Evolutionary conservation across 2,113 vertebrate genomes (phyloP).

Genomic region (Amblyopsis rosae): DNA sequence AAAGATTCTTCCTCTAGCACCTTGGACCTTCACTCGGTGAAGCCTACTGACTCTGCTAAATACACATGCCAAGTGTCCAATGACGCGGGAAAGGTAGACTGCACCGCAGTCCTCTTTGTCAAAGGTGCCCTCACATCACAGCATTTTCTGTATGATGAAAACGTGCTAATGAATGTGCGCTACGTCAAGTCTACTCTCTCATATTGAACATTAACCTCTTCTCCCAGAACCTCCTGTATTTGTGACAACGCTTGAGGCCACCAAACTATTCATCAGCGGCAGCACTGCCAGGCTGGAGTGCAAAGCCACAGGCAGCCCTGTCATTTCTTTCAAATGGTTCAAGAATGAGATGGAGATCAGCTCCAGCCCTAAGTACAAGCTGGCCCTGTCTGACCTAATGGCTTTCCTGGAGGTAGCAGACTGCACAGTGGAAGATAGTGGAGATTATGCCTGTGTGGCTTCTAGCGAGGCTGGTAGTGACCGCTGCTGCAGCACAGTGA

Average conservation of each 20-base stretch:
- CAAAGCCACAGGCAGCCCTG: conserved; percentile 89
- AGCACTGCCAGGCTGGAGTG: conserved; percentile 82
- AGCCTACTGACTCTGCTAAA: conserved; percentile 85
- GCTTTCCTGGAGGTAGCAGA: conserved; percentile 79
- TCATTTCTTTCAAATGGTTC: conserved; percentile 91
- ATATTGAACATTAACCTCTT: conserved; percentile 61
- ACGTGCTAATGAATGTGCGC: conserved; percentile 22
- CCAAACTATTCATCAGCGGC: conserved; percentile 84
- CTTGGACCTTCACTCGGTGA: conserved; percentile 89
- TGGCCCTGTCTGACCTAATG: conserved; percentile 77
- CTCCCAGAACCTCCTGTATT: conserved; percentile 90
- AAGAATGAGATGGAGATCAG: conserved; percentile 88
- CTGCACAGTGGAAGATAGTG: conserved; percentile 82
- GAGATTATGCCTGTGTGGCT: conserved; percentile 90
- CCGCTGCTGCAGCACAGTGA: conserved; percentile 85
- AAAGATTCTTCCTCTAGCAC: conserved; percentile 88
- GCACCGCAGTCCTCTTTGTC: conserved; percentile 88
- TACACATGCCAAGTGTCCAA: conserved; percentile 93
- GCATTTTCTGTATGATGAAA: conserved; percentile 31
- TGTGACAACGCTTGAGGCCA: conserved; percentile 85
- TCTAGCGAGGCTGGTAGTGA: conserved; percentile 94
- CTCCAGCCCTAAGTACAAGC: conserved; percentile 79
- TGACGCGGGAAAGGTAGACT: conserved; percentile 86
- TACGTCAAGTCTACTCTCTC: conserved; percentile 15
- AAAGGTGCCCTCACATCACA: conserved; percentile 85